Base-by-base conservation (phyloP, 64 coral and sea anemone genomes). In the Dendrophyllia cribrosa region DNA sequence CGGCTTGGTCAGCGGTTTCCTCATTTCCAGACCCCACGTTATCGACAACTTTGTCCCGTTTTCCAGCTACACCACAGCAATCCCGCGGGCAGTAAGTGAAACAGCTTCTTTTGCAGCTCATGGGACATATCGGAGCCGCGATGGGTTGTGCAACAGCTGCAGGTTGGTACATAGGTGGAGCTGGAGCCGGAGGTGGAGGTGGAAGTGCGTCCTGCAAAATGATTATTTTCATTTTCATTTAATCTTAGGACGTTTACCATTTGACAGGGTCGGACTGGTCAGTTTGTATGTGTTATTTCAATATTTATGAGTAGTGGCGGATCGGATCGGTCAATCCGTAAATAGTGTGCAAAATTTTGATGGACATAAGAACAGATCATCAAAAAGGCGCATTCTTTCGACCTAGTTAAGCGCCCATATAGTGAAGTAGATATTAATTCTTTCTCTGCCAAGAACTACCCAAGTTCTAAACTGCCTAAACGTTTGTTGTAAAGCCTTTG, bases 61-160 rank as follows among this genome's bases (percentile, higher is more conserved):
- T 97, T 26, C 71, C 88, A 49, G 88, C 76, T 9, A 94, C 64
- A 10, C 92, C 95, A 60, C 95, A 97, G 50, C 95, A 97, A 1
- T 58, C 13, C 8, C 51, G 55, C 20, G 95, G 88, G 44, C 95
- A 97, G 56, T 94, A 83, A 34, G 81, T 83, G 8, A 97, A 87
- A 55, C 95, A 97, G n/a, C 78, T 88, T 26, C 88, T 88, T 23
- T 77, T 87, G 76, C 95, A 97, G 34, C 61, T 55, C 10, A 69
- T 75, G 0, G 77, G 66, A 51, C 95, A 97, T 4, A n/a, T 14
- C 13, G 82, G 20, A 43, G 24, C 73, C 19, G 80, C 60, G 14
- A 77, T 65, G n/a, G 75, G 44, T 79, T 78, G 87, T 23, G 34
- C 15, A 50, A 70, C 3, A 20, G 73, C 66, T 21, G 80, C 47